phyloP scores from a whole-genome alignment of 2,888 invertebrate genomes.

The Tetranychus piercei region DNA sequence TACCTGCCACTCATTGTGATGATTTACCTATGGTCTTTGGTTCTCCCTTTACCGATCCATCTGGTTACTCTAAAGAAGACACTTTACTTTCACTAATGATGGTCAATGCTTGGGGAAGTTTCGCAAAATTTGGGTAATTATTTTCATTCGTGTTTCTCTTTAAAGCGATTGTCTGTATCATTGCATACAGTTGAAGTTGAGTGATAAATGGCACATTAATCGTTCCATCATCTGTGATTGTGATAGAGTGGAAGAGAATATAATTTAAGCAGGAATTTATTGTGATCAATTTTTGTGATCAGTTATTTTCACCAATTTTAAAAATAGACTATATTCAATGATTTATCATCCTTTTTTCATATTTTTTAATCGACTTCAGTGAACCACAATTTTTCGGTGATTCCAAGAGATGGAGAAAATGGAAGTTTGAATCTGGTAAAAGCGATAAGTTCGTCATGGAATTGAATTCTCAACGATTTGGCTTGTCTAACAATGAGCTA shows the following conservation, averaged over 20 bases:
- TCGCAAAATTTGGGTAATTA: conserved; percentile 2
- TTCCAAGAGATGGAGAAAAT: background rate
- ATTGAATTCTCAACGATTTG: background rate
- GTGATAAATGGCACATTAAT: too few species aligned
- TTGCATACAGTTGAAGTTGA: too few species aligned
- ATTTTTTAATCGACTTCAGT: background rate
- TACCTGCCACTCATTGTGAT: background rate
- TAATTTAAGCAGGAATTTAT: too few species aligned
- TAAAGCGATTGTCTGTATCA: too few species aligned
- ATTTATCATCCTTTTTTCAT: too few species aligned
- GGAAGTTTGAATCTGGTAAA: background rate
- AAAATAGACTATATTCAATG: too few species aligned
- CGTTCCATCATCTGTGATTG: too few species aligned
- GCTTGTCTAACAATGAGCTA: background rate
- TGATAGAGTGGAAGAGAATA: too few species aligned
- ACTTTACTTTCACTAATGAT: background rate
- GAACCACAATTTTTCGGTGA: background rate
- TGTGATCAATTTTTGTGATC: too few species aligned
- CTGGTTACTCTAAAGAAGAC: background rate
- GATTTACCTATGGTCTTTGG: background rate
- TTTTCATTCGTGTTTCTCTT: too few species aligned
- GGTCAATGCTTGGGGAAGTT: background rate
- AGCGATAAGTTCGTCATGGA: background rate
- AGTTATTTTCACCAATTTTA: too few species aligned
- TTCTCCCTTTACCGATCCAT: background rate